Evolutionary conservation across 2,113 vertebrate genomes (phyloP).

Genomic region (Xyliphius kryptos): DNA sequence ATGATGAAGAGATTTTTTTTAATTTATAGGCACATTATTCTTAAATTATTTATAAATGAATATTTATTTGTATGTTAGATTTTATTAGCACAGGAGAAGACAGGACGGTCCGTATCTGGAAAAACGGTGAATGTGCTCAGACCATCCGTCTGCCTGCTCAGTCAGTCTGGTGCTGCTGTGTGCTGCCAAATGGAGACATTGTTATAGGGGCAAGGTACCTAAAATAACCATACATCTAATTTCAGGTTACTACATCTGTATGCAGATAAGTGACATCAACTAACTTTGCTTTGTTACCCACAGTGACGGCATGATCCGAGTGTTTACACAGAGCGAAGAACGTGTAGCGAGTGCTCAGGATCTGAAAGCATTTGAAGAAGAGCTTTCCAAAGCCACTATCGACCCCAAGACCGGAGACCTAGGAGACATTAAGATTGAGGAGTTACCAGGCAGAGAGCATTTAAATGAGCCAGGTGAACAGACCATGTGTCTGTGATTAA

Average conservation of each 20-base stretch:
- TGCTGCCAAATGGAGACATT: constrained; percentile 86
- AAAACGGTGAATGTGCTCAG: constrained; percentile 79
- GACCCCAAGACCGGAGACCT: constrained; percentile 90
- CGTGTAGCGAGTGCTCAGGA: constrained; percentile 78
- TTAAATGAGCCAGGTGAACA: constrained; percentile 80
- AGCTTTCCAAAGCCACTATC: constrained; percentile 86
- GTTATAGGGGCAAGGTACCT: constrained; percentile 91
- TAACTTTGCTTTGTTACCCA: neutral
- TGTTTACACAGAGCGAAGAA: constrained; percentile 83
- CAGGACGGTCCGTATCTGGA: constrained; percentile 88
- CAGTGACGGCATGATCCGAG: constrained; percentile 89
- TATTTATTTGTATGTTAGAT: no score
- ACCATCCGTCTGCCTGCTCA: constrained; percentile 90
- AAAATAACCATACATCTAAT: no score
- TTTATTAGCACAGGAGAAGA: constrained; percentile 94
- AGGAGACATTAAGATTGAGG: constrained; percentile 83
- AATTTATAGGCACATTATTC: no score
- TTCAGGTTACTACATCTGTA: neutral
- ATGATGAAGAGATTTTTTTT: no score
- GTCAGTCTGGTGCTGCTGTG: constrained; percentile 93
- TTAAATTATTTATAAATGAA: no score
- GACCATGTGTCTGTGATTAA: no score
- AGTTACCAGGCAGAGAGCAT: constrained; percentile 90
- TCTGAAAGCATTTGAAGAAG: constrained; percentile 87
- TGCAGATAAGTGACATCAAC: neutral